phyloP scores from a whole-genome alignment of 64 coral and sea anemone species.

The Dendrophyllia cribrosa region DNA sequence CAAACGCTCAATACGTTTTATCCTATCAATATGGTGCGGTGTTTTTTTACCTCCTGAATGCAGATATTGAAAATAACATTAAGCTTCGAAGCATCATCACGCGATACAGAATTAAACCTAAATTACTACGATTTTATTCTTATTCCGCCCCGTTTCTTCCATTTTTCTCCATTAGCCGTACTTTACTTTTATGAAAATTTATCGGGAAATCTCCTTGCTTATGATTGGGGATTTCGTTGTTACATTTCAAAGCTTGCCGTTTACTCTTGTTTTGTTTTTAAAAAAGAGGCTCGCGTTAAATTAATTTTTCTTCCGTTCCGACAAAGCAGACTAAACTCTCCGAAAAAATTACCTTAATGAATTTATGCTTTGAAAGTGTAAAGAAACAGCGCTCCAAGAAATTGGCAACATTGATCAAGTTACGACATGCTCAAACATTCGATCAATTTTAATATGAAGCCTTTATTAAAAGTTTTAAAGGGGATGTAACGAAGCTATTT shows the following conservation, averaged over 20 bases:
- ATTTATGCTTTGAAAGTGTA: slow-evolving; percentile 6
- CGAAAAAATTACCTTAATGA: slow-evolving; percentile 25
- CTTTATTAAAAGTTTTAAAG: background rate
- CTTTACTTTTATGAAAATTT: background rate
- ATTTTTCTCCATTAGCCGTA: background rate
- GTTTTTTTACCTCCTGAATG: slow-evolving; percentile 1
- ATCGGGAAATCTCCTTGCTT: background rate
- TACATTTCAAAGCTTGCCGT: background rate
- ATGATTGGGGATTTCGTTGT: slow-evolving; percentile 2
- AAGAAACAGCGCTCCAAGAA: slow-evolving; percentile 6
- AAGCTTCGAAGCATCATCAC: background rate
- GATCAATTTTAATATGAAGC: background rate
- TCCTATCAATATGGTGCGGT: background rate
- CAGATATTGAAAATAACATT: slow-evolving; percentile 16
- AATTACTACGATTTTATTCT: background rate
- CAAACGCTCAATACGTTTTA: background rate
- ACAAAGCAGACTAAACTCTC: slow-evolving; percentile 13
- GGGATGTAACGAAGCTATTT: background rate
- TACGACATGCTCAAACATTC: background rate
- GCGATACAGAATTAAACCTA: background rate
- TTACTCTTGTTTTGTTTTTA: background rate
- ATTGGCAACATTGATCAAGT: slow-evolving; percentile 17
- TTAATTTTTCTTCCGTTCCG: slow-evolving; percentile 28
- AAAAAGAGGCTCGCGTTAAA: slow-evolving; percentile 8
- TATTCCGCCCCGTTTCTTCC: background rate